Evolutionary conservation across 2,888 invertebrate species (phyloP), one percentile per base, ranked within the genome.

Genomic region (Archips xylosteana): DNA sequence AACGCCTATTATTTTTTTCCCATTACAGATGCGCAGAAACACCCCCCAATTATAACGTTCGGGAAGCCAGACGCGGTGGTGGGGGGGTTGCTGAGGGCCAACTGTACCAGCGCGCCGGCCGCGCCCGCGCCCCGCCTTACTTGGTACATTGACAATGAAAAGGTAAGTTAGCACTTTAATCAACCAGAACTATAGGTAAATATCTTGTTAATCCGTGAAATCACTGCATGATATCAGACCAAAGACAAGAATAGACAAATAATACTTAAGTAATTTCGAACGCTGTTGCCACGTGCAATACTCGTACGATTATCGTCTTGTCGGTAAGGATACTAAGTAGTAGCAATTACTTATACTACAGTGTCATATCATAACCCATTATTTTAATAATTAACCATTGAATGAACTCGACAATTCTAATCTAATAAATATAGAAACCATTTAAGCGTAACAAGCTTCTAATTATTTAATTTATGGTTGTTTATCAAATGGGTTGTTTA

Each of bases 111-210:
- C 68, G 96, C 96, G 1, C 96, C 96, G 0, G 96, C 97, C 23
- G 95, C 96, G 78, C 97, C 97, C 13, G 96, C 96, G 51, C 96
- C 97, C 10, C 95, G 96, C 71, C 95, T 97, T 77, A 96, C 96
- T 51, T 97, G 97, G 97, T 95, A 97, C 83, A 96, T 97, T 82
- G 97, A 97, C 82, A 96, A 96, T 82, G 95, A 96, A 86, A 96
- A 96, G 95, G 97, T 97, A 13, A 15, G 51, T 15, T 3, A 57
- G 32, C 23, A 15, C 23, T 57, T 23, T 57, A 10, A 39, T 39
- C 39, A 6, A 39, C 39, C 39, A 6, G 39, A 39, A 39, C 39
- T 4, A 23, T 23, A n/a, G n/a, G n/a, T n/a, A 39, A 39, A 39
- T 39, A 5, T 5, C 39, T 36, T 36, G 36, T 36, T 39, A 39